Base-by-base conservation (phyloP, 2,113 vertebrate genomes). In the Choloepus hoffmanni region DNA sequence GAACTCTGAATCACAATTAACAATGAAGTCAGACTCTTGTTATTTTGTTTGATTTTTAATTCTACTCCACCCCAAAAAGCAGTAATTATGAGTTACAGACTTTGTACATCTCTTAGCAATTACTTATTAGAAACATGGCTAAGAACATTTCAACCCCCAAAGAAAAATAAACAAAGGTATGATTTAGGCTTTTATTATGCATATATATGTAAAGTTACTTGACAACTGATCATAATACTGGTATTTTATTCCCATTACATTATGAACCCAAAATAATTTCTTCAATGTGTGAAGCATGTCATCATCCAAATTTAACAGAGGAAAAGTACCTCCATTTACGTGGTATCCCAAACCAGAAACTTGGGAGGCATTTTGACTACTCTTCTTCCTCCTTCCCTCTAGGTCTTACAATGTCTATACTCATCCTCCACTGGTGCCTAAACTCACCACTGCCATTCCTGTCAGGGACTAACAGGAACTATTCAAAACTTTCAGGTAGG, bases 101-200 rank as follows among this genome's bases (percentile, higher is more conserved):
- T 36, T 50, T 92, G 62, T 93, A 65, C 40, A 95, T 55, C 84
- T 65, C 19, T 73, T 67, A 83, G 43, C 62, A 96, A 50, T 63
- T 68, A 63, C 60, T 62, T 87, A 83, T 50, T 84, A 65, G 53
- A 92, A 83, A 77, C 50, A 76, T 33, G 45, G 53, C 26, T 86
- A 76, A 86, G 24, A 63, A 73, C 26, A 82, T 92, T 96, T 90
- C 48, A 76, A 86, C 10, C 40, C 77, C 19, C 81, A 48, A 79
- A 84, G 26, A 78, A 79, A 91, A 89, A 76, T 18, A 43, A 83
- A 26, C 15, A 48, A 78, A 94, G 13, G 21, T 67, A 33, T 60
- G 13, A 79, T 14, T 79, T 73, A 50, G 48, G 19, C 16, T 77
- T 95, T 68, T 67, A 58, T 53, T 68, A 74, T 33, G 6, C 48